phyloP scores from a whole-genome alignment of 2,888 invertebrate genomes.

The Phaonia tiefii region DNA sequence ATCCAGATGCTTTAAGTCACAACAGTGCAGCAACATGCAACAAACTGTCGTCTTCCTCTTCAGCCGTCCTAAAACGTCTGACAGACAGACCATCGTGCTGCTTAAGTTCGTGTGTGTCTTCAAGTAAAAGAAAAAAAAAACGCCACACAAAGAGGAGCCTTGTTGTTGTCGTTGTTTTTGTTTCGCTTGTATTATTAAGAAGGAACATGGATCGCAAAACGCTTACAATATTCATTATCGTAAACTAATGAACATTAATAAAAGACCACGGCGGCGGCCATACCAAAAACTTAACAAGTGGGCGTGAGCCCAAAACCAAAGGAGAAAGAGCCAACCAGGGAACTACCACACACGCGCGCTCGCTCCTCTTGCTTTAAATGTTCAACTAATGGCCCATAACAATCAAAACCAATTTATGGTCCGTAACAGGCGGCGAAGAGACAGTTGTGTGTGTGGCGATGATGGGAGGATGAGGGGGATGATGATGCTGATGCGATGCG shows the following conservation, averaged over 20 bases:
- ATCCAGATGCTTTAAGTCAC: constrained; percentile 19
- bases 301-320: constrained; percentile 21
- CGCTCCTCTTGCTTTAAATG: constrained; percentile 7
- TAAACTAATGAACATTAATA: constrained; percentile 36
- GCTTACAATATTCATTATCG: constrained; percentile 28
- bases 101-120: not conserved
- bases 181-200: not conserved
- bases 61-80: not conserved
- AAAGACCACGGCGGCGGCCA: too few species aligned
- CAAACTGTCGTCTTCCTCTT: not conserved
- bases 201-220: constrained; percentile 14
- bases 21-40: too few species aligned
- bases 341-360: not conserved
- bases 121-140: constrained; percentile 5
- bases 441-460: not conserved
- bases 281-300: too few species aligned
- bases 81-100: not conserved
- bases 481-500: constrained; percentile 21
- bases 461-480: constrained; percentile 1
- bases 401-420: constrained; percentile 33
- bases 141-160: constrained; percentile 3
- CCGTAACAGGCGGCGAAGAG: not conserved
- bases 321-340: constrained; percentile 1
- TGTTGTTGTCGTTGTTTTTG: not conserved
- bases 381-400: constrained; percentile 11